These are phyloP conservation scores for Lochmaea crataegi DNA, from an alignment of 2,888 invertebrate species.

Conservation along the genomic window DNA sequence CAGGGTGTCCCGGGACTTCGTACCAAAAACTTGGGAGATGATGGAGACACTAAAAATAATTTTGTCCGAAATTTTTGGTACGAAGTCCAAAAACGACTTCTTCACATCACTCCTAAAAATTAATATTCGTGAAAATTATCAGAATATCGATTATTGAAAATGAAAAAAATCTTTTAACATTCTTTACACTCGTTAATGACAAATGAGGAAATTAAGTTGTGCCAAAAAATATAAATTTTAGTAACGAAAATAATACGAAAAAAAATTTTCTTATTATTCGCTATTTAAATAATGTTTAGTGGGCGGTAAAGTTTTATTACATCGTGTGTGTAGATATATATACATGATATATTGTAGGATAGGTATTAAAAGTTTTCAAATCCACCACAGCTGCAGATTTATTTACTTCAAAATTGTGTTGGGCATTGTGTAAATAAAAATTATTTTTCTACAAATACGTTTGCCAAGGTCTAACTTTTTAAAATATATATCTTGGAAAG, in stretches of 20 bases:
- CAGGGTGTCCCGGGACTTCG: no score
- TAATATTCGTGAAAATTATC: no score
- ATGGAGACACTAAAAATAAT: no score
- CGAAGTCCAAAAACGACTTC: no score
- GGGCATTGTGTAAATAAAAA: neutral
- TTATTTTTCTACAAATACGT: neutral
- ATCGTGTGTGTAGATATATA: neutral
- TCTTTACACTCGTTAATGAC: neutral
- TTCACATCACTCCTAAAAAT: no score
- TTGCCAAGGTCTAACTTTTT: neutral
- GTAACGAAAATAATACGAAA: neutral
- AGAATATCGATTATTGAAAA: no score
- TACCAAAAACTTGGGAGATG: no score
- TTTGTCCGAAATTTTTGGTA: no score
- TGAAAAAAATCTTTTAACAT: no score
- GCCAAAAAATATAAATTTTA: neutral
- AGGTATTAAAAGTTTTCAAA: neutral
- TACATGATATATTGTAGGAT: neutral
- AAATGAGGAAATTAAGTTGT: neutral
- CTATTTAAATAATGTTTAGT: neutral
- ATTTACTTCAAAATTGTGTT: slow-evolving; percentile 6
- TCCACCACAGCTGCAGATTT: neutral
- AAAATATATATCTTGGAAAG: slow-evolving; percentile 1
- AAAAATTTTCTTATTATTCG: neutral
- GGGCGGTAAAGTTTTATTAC: neutral